A percentile compares a stretch with the other conserved stretches of the same genome.
phyloP scores from a whole-genome alignment of 2,888 invertebrate genomes.

The Myopa tessellatipennis region DNA sequence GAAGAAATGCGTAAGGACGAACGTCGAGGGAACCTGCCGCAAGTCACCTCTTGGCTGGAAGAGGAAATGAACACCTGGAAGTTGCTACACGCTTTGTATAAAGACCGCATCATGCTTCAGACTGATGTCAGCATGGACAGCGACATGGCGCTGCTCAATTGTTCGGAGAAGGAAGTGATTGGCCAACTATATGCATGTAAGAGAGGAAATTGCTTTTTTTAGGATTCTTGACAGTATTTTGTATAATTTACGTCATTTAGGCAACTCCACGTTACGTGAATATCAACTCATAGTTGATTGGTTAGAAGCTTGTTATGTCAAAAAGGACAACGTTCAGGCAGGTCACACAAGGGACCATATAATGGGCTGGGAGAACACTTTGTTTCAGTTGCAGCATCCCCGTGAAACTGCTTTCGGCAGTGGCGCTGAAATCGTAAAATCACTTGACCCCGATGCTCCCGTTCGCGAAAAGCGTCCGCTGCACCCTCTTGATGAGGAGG shows the following conservation, averaged over 20 bases:
- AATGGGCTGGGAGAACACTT: constrained; percentile 91
- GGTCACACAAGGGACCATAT: constrained; percentile 84
- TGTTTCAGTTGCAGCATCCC: constrained; percentile 77
- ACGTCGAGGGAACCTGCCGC: constrained; percentile 44
- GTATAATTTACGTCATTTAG: constrained; percentile 46
- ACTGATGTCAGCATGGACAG: constrained; percentile 57
- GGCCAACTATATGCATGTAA: constrained; percentile 67
- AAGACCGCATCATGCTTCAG: constrained; percentile 76
- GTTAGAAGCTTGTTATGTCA: constrained; percentile 85
- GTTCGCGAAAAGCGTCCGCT: constrained; percentile 80
- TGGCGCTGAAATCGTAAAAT: constrained; percentile 73
- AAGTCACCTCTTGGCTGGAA: constrained; percentile 72
- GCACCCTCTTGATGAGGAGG: constrained; percentile 89
- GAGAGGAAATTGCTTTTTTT: constrained; percentile 47
- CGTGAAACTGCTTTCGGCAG: constrained; percentile 73
- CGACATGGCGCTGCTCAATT: constrained; percentile 67
- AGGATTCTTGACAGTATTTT: not conserved
- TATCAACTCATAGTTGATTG: constrained; percentile 91
- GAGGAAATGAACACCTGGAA: constrained; percentile 92
- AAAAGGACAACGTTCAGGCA: constrained; percentile 70
- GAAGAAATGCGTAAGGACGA: constrained; percentile 58
- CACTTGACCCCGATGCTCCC: constrained; percentile 92
- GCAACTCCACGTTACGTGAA: constrained; percentile 73
- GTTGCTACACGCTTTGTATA: constrained; percentile 82
- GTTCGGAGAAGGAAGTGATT: constrained; percentile 70